Evolutionary conservation across 2,888 invertebrate genomes (phyloP).

Genomic region (Cactoblastis cactorum): DNA sequence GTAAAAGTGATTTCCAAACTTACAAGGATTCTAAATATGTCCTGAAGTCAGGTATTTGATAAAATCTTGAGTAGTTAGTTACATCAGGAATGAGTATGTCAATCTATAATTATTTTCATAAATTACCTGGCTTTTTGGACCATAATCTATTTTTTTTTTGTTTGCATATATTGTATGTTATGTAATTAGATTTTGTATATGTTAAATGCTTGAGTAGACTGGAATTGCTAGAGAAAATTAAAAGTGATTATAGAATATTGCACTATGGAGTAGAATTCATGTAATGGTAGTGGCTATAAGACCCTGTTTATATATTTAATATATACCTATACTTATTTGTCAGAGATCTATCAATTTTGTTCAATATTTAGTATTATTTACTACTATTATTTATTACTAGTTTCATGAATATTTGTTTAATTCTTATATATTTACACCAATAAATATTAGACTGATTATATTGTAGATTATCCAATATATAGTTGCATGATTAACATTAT

Average conservation of each 20-base stretch:
- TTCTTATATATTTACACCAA: too few species aligned
- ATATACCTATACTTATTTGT: not conserved
- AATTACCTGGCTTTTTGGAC: constrained; percentile 14
- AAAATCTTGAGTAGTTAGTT: constrained; percentile 20
- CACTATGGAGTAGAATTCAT: not conserved
- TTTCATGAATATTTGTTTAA: too few species aligned
- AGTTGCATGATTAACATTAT: constrained; percentile 17
- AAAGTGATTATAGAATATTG: not conserved
- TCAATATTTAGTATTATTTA: too few species aligned
- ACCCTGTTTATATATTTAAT: not conserved
- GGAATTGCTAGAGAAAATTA: not conserved
- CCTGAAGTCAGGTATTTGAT: constrained; percentile 78
- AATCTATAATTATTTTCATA: constrained; percentile 16
- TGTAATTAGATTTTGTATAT: not conserved
- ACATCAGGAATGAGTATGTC: constrained; percentile 19
- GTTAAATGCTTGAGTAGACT: not conserved
- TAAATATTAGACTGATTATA: too few species aligned
- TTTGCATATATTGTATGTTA: not conserved
- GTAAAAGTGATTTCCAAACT: constrained; percentile 84
- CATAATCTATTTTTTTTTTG: not conserved
- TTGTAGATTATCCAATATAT: too few species aligned
- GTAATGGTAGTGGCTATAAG: not conserved
- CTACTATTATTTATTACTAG: too few species aligned
- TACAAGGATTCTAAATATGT: constrained; percentile 85
- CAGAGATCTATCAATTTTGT: too few species aligned